Evolutionary conservation across 2,888 invertebrate genomes (phyloP).

Genomic region (Machimus atricapillus): DNA sequence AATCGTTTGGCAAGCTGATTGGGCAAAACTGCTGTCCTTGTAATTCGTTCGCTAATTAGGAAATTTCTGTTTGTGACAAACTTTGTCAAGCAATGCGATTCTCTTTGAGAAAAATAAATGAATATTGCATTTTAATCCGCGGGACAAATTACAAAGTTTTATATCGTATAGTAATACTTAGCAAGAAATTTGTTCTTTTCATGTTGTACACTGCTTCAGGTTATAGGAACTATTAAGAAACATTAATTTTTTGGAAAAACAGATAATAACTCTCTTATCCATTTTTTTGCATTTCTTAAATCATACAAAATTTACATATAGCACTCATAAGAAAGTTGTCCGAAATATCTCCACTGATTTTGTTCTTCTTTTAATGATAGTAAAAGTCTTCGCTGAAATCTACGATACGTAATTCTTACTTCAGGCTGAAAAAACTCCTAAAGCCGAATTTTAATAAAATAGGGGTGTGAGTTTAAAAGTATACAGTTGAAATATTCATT

Average conservation of each 20-base stretch:
- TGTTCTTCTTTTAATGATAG: too few relatives aligned
- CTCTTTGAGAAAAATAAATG: neutral
- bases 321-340: too few relatives aligned
- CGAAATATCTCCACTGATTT: too few relatives aligned
- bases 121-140: neutral
- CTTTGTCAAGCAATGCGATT: neutral
- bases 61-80: neutral
- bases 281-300: too few relatives aligned
- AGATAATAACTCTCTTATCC: neutral
- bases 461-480: too few relatives aligned
- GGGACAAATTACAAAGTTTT: neutral
- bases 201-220: too few relatives aligned
- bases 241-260: neutral
- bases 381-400: too few relatives aligned
- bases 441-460: too few relatives aligned
- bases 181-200: neutral
- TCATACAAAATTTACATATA: too few relatives aligned
- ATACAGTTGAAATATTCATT: too few relatives aligned
- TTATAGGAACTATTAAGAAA: neutral
- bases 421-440: too few relatives aligned
- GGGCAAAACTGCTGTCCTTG: neutral
- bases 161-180: neutral
- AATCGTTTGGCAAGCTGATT: slow-evolving; percentile 24
- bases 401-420: too few relatives aligned
- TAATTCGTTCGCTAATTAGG: slow-evolving; percentile 7